Evolutionary conservation across 2,888 invertebrate genomes (phyloP), one percentile per base, ranked within the genome.

Genomic region (Callosobruchus maculatus): DNA sequence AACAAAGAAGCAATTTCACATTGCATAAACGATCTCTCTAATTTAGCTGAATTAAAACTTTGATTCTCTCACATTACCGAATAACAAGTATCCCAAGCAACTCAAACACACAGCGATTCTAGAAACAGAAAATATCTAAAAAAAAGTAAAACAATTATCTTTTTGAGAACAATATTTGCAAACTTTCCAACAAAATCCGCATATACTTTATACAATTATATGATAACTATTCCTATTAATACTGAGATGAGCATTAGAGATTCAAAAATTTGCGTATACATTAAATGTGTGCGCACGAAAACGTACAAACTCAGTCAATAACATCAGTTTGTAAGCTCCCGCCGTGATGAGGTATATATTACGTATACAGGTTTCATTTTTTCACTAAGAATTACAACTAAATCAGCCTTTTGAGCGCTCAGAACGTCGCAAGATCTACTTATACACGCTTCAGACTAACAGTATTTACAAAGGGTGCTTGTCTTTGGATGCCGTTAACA

Each of bases 281-380:
- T 81, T 77, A 78, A 80, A 78, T 22, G 21, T 70, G 21, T 70
- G 22, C 18, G 13, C 21, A 70, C 70, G 22, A 68, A 68, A 68
- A 68, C 68, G 68, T 68, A 68, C 68, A 68, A 68, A 49, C 49
- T 49, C 49, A 49, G 49, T 49, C 49, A 21, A 18, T 68, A 68
- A 68, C 22, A 20, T 68, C 21, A 20, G 68, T 68, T 72, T 67
- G 71, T 73, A 77, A 73, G 76, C 74, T 72, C 73, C 74, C 20
- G 73, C 73, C 73, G 71, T 74, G 68, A 81, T 90, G 90, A 90
- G 90, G 90, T 90, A 90, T 89, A 87, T 85, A 81, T 90, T 90
- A 90, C 91, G 90, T 91, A 90, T 90, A 91, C 90, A 89, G 87
- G 89, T 87, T 89, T 81, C 80, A 74, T 73, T 74, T 71, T 71